phyloP scores from a whole-genome alignment of 2,888 invertebrate species.

The Sialis lutaria region DNA sequence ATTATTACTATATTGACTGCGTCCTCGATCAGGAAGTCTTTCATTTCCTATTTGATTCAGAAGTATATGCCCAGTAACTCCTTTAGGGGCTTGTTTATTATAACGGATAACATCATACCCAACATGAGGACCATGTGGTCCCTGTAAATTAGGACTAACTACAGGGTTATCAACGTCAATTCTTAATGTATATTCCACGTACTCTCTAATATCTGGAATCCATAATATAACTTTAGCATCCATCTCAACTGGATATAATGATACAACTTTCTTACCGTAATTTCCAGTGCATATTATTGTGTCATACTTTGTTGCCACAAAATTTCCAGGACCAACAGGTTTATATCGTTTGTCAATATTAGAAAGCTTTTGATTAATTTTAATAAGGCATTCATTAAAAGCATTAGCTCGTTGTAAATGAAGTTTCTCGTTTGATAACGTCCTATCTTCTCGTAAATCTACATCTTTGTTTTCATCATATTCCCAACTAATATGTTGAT shows the following conservation, averaged over 20 bases:
- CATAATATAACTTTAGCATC: not conserved
- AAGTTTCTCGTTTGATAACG: not conserved
- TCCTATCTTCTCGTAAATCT: not conserved
- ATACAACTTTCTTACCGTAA: not conserved
- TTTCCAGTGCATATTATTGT: not conserved
- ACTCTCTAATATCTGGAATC: too few species aligned
- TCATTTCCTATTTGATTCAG: not conserved
- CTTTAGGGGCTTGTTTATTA: too few species aligned
- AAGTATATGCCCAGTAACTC: not conserved
- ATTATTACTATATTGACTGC: not conserved
- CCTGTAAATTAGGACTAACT: not conserved
- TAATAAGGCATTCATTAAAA: not conserved
- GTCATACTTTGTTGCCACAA: not conserved
- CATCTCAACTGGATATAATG: constrained; percentile 1
- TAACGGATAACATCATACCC: not conserved
- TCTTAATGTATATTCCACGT: not conserved
- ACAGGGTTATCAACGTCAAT: not conserved
- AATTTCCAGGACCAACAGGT: not conserved
- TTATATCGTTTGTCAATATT: not conserved
- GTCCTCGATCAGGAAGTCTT: not conserved
- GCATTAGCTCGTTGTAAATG: not conserved
- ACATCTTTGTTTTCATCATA: not conserved
- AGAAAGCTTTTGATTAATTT: not conserved
- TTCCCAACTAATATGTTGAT: not conserved
- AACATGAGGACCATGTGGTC: not conserved